A percentile compares a stretch with the other conserved stretches of the same genome.
Conservation (phyloP, 64 coral and sea anemone genomes). For the Orbicella faveolata region DNA sequence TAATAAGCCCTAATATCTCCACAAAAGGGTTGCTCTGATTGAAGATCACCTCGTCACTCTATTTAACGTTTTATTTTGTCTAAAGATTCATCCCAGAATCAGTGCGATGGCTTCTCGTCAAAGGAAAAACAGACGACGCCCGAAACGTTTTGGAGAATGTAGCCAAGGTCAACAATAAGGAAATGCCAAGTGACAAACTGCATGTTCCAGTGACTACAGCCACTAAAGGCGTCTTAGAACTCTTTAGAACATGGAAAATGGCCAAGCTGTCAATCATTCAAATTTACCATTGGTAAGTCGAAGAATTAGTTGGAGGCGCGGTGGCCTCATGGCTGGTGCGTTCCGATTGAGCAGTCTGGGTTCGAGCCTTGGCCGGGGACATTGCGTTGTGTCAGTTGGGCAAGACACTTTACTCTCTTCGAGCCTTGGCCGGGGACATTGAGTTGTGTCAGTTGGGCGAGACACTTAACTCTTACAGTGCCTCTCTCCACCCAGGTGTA, state of each 20-base stretch:
- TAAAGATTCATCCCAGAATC: conserved; percentile 86
- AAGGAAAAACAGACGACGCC: conserved; percentile 69
- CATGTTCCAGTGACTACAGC: conserved; percentile 50
- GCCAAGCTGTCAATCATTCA: conserved; percentile 62
- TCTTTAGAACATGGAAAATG: conserved; percentile 62
- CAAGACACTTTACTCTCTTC: too few species aligned
- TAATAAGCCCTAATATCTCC: too few species aligned
- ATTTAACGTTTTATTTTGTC: neutral
- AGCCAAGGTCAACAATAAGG: conserved; percentile 74
- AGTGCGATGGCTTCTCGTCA: conserved; percentile 84
- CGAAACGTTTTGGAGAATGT: conserved; percentile 60
- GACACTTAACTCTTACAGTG: too few species aligned
- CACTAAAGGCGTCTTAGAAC: conserved; percentile 66
- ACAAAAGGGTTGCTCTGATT: too few species aligned
- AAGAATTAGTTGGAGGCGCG: too few species aligned
- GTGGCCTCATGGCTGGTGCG: too few species aligned
- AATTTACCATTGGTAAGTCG: conserved; percentile 80
- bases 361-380: too few species aligned
- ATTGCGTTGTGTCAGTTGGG: too few species aligned
- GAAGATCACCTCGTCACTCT: neutral
- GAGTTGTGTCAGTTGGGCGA: too few species aligned
- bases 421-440: too few species aligned
- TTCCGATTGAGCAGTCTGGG: too few species aligned
- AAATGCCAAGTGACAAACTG: conserved; percentile 67
- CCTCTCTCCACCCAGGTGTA: too few species aligned